A percentile compares a stretch with the other conserved stretches of the same genome.
phyloP scores from a whole-genome alignment of 2,113 vertebrate species.

The Sceloporus tristichus region DNA sequence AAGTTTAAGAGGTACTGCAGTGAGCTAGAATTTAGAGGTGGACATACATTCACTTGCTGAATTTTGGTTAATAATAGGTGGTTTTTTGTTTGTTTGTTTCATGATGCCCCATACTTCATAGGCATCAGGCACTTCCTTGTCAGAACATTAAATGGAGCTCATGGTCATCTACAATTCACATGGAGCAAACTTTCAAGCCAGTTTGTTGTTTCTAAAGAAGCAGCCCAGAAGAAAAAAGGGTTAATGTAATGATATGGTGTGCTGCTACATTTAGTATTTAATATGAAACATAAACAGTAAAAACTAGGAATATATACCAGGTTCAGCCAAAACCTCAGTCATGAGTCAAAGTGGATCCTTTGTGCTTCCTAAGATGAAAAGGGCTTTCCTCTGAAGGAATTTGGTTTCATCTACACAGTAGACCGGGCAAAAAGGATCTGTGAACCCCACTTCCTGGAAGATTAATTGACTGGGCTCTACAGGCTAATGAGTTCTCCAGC shows the following conservation, averaged over 20 bases:
- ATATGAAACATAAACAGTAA: background rate
- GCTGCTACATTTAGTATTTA: background rate
- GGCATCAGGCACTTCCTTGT: background rate
- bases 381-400: no score
- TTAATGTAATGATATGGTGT: no score
- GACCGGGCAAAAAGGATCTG: no score
- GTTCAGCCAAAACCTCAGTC: no score
- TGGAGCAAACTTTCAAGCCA: background rate
- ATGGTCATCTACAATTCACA: background rate
- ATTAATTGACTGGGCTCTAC: no score
- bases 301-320: background rate
- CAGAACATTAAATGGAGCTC: background rate
- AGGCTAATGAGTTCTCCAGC: no score
- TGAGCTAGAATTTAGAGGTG: slow-evolving; percentile 45
- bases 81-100: background rate
- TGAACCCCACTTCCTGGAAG: no score
- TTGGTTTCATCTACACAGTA: no score
- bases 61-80: slow-evolving; percentile 18
- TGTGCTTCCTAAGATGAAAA: no score
- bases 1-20: slow-evolving; percentile 50
- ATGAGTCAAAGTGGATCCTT: no score
- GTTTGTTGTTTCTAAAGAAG: background rate
- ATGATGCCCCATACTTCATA: background rate
- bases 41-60: slow-evolving; percentile 43
- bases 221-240: background rate